Evolutionary conservation across 2,113 vertebrate species (phyloP), one percentile per base, ranked within the genome.

Genomic region (Erythrocercus mccallii): DNA sequence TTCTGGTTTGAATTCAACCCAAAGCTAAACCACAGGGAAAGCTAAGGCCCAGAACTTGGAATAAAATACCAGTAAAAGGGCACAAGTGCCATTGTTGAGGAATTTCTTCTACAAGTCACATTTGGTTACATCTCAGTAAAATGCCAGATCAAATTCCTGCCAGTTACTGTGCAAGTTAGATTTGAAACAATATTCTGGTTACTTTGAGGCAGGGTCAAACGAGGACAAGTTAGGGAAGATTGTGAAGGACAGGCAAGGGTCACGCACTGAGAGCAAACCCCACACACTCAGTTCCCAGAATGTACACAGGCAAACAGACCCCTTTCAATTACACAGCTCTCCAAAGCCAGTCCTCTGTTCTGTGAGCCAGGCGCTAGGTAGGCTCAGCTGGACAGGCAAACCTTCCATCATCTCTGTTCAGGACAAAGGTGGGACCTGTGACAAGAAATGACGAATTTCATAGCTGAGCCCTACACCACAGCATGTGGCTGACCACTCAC

Each of bases 51-150:
- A 94, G 81, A 88, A 86, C 64, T 86, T 70, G 23, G 37, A 81
- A 50, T 70, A 61, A 94, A 87, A 91, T 79, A 33, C 20, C 66
- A 90, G 31, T 88, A 56, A 74, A 85, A 92, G 71, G 66, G 35
- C 38, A 81, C 8, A 73, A 91, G n/a, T 82, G 60, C 30, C 38
- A 51, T 22, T 51, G 30, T 37, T 47, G 60, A 78, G 47, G 44
- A 93, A 83, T 86, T 80, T 61, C 45, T 91, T 92, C 6, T 33
- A 48, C 50, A 70, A 73, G 62, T 86, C 84, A 62, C 6, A 0
- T 91, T 93, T 88, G 85, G 64, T 90, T 92, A 56, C 66, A 54
- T 35, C 56, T 86, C 92, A 90, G 71, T 86, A 87, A 91, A 88
- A 77, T 86, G 71, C 42, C 58, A 90, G 42, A 88, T 54, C 54